Percentiles rank a stretch among this genome's conserved stretches.
Conservation (phyloP, 2,113 vertebrate species). For the Argyrosomus japonicus region DNA sequence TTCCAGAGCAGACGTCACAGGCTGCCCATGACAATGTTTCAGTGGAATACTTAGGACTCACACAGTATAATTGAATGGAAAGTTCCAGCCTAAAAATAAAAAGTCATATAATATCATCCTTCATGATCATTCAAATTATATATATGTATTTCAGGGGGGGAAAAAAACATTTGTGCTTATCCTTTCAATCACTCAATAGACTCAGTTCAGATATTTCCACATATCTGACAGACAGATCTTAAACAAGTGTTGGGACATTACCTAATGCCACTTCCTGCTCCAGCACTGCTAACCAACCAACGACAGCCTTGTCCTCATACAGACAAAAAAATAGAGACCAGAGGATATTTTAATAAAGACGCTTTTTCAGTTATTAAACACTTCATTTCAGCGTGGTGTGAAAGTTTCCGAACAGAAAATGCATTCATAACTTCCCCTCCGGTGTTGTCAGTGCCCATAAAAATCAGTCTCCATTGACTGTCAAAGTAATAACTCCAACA, state of each 20-base stretch:
- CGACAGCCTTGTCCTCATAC: conserved; percentile 4
- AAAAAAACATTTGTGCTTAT: neutral
- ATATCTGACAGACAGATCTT: neutral
- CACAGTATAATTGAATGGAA: conserved; percentile 1
- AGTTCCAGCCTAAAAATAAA: neutral
- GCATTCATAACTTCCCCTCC: neutral
- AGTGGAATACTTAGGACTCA: neutral
- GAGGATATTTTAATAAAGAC: conserved; percentile 8
- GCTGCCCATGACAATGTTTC: neutral
- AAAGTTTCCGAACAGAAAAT: neutral
- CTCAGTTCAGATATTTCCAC: neutral
- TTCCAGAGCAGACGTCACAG: neutral
- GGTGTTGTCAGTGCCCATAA: conserved; percentile 38
- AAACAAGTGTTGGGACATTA: neutral
- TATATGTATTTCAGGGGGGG: neutral
- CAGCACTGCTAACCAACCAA: conserved; percentile 8
- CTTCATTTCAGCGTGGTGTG: neutral
- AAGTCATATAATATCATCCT: neutral
- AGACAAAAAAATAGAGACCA: conserved; percentile 10
- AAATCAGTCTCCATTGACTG: conserved; percentile 11
- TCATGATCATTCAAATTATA: neutral
- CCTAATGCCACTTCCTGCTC: conserved; percentile 12
- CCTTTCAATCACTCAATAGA: neutral
- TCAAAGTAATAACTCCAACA: conserved; percentile 45
- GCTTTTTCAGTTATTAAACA: neutral